Conservation (phyloP, 2,797 vertebrate species). For the Chiroxiphia lanceolata region DNA sequence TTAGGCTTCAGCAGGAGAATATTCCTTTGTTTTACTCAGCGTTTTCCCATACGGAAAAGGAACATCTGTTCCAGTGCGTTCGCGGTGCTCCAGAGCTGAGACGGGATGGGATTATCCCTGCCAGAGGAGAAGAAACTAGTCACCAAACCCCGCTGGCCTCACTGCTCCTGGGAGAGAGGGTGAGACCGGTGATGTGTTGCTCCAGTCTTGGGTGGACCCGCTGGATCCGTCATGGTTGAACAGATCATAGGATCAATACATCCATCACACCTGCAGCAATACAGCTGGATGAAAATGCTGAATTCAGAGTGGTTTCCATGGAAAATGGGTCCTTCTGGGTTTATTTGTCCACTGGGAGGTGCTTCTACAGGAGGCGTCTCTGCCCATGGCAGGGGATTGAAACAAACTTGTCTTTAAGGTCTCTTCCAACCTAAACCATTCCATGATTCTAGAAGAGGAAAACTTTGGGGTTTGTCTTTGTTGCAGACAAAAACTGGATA, state of each 20-base stretch:
- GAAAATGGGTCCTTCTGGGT: not conserved
- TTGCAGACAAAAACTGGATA: not conserved
- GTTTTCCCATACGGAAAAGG: conserved; percentile 60
- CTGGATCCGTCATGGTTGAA: not conserved
- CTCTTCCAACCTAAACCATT: not conserved
- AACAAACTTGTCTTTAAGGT: not conserved
- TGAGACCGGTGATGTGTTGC: not conserved
- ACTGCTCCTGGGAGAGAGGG: not conserved
- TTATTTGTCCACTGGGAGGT: not conserved
- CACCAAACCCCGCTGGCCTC: not conserved
- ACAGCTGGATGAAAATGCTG: not conserved
- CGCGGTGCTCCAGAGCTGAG: not conserved
- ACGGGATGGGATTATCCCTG: not conserved
- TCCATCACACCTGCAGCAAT: fast-evolving
- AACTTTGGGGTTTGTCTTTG: not conserved
- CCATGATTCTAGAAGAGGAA: not conserved
- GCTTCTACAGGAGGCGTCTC: not conserved
- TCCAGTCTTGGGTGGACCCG: fast-evolving
- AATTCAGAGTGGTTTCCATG: fast-evolving
- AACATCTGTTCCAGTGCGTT: conserved; percentile 58
- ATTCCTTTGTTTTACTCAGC: conserved; percentile 64
- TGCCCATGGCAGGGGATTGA: not conserved
- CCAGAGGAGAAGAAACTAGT: not conserved
- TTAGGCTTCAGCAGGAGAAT: conserved; percentile 62
- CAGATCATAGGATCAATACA: fast-evolving